Percentiles rank a stretch among this genome's conserved stretches.
Evolutionary conservation across 2,113 vertebrate genomes (phyloP).

Genomic region (Amazona vittata): DNA sequence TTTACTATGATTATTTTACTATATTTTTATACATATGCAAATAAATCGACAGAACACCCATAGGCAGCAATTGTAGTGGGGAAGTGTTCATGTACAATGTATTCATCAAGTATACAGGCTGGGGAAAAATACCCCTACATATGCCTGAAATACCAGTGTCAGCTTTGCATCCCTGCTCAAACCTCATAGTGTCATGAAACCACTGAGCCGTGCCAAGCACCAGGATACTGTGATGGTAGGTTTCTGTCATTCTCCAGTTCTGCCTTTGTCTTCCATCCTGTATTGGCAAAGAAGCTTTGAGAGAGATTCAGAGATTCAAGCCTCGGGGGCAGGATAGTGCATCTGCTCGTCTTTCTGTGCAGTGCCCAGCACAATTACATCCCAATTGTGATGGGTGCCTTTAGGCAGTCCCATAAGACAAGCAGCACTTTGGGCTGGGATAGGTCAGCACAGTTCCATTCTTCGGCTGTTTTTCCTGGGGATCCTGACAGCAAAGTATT

Average conservation of each 20-base stretch:
- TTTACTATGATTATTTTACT: constrained; percentile 5
- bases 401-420: not conserved
- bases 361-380: not conserved
- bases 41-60: not conserved
- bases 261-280: not conserved
- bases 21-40: not conserved
- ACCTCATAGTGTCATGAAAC: rapidly evolving
- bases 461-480: not conserved
- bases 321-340: not conserved
- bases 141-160: not conserved
- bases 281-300: not conserved
- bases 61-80: not conserved
- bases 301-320: not conserved
- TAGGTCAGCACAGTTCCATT: not conserved
- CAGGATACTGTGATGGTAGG: rapidly evolving
- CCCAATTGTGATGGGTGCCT: rapidly evolving
- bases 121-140: not conserved
- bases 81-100: not conserved
- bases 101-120: not conserved
- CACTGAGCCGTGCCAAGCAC: rapidly evolving
- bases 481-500: not conserved
- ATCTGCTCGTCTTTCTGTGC: not conserved
- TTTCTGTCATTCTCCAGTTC: not conserved
- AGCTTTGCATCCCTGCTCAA: not conserved
- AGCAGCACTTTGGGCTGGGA: not conserved